Evolutionary conservation across 2,888 invertebrate species (phyloP).

Genomic region (Tenthredo distinguenda): DNA sequence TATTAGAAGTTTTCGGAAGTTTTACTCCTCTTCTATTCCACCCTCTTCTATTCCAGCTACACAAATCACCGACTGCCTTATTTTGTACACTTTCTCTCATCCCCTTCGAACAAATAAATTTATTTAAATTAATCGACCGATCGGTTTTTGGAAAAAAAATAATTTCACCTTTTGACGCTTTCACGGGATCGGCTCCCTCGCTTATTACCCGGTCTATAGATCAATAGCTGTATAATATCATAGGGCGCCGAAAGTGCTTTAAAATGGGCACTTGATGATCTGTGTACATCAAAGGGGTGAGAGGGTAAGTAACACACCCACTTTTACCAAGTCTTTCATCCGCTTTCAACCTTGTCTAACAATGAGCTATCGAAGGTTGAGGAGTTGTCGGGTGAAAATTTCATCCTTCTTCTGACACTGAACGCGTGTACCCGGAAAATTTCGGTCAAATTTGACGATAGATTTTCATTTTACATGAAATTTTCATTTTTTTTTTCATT

Average conservation of each 20-base stretch:
- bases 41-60: not conserved
- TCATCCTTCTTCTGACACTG: not conserved
- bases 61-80: not conserved
- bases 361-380: not conserved
- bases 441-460: not conserved
- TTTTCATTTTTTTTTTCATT: not conserved
- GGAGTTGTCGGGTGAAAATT: not conserved
- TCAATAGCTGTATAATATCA: conserved; percentile 9
- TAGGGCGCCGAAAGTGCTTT: not conserved
- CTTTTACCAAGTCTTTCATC: conserved; percentile 2
- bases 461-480: not conserved
- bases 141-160: not conserved
- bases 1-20: not conserved
- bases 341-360: not conserved
- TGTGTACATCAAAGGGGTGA: conserved; percentile 16
- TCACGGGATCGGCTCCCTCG: not conserved
- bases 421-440: not conserved
- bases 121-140: not conserved
- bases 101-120: too few relatives aligned
- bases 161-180: not conserved
- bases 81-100: not conserved
- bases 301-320: not conserved
- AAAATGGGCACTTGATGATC: conserved; percentile 12
- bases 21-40: not conserved
- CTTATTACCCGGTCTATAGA: not conserved